These are phyloP conservation scores for Drosophila aldrichi DNA, from an alignment of 2,888 invertebrate genomes.

Conservation along the genomic window DNA sequence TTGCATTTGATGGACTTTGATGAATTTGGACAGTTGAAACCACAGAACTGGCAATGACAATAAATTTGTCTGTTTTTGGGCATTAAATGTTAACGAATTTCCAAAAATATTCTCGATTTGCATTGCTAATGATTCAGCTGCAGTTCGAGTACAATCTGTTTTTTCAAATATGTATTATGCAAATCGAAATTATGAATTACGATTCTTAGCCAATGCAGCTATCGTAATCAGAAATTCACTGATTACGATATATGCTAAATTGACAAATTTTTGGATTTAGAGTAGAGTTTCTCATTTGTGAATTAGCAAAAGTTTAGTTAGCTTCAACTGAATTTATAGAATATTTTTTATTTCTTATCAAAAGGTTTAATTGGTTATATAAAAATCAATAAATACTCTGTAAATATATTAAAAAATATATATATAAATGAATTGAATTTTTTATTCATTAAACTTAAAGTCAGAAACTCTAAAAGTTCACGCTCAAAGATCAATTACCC, in stretches of 20 bases:
- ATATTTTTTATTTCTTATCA: too few relatives aligned
- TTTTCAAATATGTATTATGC: constrained; percentile 13
- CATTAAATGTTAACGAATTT: constrained; percentile 45
- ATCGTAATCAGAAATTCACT: constrained; percentile 25
- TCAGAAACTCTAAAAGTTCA: constrained; percentile 4
- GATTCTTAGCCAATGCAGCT: constrained; percentile 15
- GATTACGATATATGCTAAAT: constrained; percentile 13
- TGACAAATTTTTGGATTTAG: constrained; percentile 27
- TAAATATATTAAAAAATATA: too few relatives aligned
- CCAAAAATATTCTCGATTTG: constrained; percentile 51
- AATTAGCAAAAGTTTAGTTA: neutral
- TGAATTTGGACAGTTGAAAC: constrained; percentile 68
- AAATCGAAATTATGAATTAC: constrained; percentile 30
- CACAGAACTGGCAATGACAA: constrained; percentile 39
- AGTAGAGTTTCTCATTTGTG: neutral
- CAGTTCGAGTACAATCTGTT: constrained; percentile 15
- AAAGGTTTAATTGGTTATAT: too few relatives aligned
- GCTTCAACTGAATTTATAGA: neutral
- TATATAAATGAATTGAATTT: too few relatives aligned
- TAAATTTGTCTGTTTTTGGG: constrained; percentile 47
- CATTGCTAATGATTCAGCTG: constrained; percentile 66
- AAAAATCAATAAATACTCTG: too few relatives aligned
- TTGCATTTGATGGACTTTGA: constrained; percentile 67
- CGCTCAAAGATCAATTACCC: constrained; percentile 20
- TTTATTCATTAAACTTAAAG: too few relatives aligned